Percentiles rank a stretch among this genome's conserved stretches.
Evolutionary conservation across 2,797 vertebrate genomes (phyloP).

Genomic region (Acestrorhynchus altus): DNA sequence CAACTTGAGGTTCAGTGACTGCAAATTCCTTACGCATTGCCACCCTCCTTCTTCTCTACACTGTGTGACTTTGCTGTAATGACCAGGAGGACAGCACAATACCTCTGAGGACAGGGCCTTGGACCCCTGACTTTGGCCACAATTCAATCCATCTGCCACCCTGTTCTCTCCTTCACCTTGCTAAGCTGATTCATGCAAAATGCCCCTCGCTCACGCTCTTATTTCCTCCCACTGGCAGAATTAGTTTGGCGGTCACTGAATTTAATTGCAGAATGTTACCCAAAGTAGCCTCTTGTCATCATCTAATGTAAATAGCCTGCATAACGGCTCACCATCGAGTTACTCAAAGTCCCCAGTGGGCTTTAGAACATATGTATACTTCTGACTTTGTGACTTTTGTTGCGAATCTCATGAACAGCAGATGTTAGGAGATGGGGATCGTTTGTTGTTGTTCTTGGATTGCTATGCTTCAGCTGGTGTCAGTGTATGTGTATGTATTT

Average conservation of each 20-base stretch:
- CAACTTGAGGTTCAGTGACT: slow-evolving; percentile 3
- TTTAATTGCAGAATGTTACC: slow-evolving; percentile 54
- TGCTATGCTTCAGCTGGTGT: slow-evolving; percentile 26
- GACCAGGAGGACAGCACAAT: slow-evolving; percentile 50
- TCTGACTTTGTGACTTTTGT: slow-evolving; percentile 48
- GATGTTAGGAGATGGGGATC: slow-evolving; percentile 19
- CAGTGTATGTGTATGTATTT: slow-evolving; percentile 5
- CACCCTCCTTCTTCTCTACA: slow-evolving; percentile 35
- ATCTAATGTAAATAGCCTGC: slow-evolving; percentile 59
- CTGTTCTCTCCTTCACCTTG: slow-evolving; percentile 56
- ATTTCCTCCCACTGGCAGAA: slow-evolving; percentile 45
- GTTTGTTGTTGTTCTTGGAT: slow-evolving; percentile 42
- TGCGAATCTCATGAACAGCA: slow-evolving; percentile 31
- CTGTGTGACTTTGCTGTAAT: slow-evolving; percentile 51
- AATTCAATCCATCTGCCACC: slow-evolving; percentile 60
- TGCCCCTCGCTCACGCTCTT: slow-evolving; percentile 28
- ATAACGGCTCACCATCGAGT: slow-evolving; percentile 12
- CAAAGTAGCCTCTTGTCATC: slow-evolving; percentile 49
- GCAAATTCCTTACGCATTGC: slow-evolving; percentile 2
- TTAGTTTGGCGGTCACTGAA: slow-evolving; percentile 60
- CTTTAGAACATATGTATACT: slow-evolving; percentile 49
- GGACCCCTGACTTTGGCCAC: slow-evolving; percentile 56
- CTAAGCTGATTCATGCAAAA: slow-evolving; percentile 56
- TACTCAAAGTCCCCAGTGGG: slow-evolving; percentile 39
- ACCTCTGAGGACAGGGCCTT: slow-evolving; percentile 56